phyloP scores from a whole-genome alignment of 1,140 invertebrate species.

The Diorhabda sublineata region DNA sequence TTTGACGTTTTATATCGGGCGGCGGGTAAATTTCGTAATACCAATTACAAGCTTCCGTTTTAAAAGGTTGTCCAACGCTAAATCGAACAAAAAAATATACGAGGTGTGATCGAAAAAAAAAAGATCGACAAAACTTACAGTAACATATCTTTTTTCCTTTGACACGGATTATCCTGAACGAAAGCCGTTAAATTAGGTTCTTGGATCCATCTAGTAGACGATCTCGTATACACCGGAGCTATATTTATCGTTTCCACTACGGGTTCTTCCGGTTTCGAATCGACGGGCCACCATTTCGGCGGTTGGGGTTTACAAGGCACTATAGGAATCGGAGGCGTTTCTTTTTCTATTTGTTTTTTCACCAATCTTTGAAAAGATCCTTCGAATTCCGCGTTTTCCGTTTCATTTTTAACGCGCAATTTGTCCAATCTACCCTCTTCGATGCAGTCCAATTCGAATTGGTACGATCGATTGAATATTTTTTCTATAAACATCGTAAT shows the following conservation, averaged over 20 bases:
- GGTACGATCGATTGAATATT: slow-evolving; percentile 49
- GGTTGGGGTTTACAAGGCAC: slow-evolving; percentile 21
- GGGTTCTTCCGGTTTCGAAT: background rate
- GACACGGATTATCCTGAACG: slow-evolving; percentile 36
- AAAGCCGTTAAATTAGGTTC: slow-evolving; percentile 33
- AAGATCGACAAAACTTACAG: slow-evolving; percentile 26
- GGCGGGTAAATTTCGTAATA: slow-evolving; percentile 52
- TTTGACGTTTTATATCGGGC: slow-evolving; percentile 30
- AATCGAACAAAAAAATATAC: background rate
- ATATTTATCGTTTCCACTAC: background rate
- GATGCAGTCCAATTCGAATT: slow-evolving; percentile 52
- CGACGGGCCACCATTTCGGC: slow-evolving; percentile 33
- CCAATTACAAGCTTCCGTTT: slow-evolving; percentile 52
- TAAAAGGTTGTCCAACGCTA: slow-evolving; percentile 50
- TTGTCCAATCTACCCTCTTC: slow-evolving; percentile 44
- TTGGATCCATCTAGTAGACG: slow-evolving; percentile 30
- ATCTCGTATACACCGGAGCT: background rate
- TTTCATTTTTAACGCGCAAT: slow-evolving; percentile 41
- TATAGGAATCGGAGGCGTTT: slow-evolving; percentile 24
- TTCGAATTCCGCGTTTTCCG: slow-evolving; percentile 24
- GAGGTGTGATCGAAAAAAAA: slow-evolving; percentile 26
- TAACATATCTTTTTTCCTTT: slow-evolving; percentile 31
- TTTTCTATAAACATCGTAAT: slow-evolving; percentile 40
- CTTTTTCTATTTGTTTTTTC: slow-evolving; percentile 22
- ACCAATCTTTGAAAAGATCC: slow-evolving; percentile 11